Evolutionary conservation across 2,113 vertebrate genomes (phyloP).

Genomic region (Blennius ocellaris): DNA sequence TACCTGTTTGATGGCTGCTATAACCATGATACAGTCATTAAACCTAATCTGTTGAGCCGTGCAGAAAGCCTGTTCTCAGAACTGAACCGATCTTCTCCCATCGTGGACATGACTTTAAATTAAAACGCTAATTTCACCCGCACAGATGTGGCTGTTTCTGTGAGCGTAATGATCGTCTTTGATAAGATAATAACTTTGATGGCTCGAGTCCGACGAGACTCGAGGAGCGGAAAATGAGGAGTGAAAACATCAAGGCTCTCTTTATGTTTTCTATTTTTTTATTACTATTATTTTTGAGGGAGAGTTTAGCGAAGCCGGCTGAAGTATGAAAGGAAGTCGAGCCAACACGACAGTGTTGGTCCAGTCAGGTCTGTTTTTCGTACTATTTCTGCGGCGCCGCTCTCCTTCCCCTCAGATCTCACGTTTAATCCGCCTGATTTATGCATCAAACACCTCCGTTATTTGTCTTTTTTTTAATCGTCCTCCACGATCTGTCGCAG

Average conservation of each 20-base stretch:
- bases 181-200: neutral
- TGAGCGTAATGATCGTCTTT: neutral
- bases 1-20: neutral
- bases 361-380: neutral
- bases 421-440: slow-evolving; percentile 17
- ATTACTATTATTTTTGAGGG: neutral
- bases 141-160: neutral
- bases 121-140: neutral
- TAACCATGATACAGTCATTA: neutral
- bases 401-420: slow-evolving; percentile 10
- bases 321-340: neutral
- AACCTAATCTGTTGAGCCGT: neutral
- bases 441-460: slow-evolving; percentile 10
- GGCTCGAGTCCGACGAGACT: neutral
- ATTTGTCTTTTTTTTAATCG: neutral
- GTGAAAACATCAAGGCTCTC: slow-evolving; percentile 4
- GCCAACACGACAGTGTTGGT: neutral
- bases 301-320: neutral
- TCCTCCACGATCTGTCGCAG: slow-evolving; percentile 6
- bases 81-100: neutral
- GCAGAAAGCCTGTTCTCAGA: neutral
- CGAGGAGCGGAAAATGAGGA: neutral
- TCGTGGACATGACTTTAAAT: neutral
- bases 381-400: slow-evolving; percentile 5
- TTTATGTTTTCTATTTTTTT: neutral